Base-by-base conservation (phyloP, 2,113 vertebrate species). In the Neotragus pygmaeus region DNA sequence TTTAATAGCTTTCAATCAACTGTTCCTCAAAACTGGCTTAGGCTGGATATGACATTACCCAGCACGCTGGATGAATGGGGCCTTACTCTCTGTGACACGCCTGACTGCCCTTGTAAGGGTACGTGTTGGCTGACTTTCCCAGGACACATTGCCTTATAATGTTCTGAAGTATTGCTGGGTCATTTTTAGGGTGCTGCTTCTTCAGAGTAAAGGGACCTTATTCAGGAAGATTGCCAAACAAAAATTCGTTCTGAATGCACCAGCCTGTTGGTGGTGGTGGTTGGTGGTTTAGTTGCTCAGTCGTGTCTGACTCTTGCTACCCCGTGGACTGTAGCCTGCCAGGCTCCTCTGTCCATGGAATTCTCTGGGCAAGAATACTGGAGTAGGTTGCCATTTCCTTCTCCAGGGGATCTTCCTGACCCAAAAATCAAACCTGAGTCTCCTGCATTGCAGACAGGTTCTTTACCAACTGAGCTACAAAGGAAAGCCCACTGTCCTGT, bases 291-390 rank as follows among this genome's bases (percentile, higher is more conserved):
- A 70, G n/a, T 23, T 39, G 19, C 19, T 36, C 11, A 70, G 19
- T 39, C 5, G 1, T 36, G 66, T 70, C 66, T 70, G 66, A 23
- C n/a, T 36, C 66, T 70, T 70, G n/a, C n/a, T 10, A 70, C 66
- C n/a, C n/a, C 0, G 10, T 12, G 66, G 19, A 10, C n/a, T 21
- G 64, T 70, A 70, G 64, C 64, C 64, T 0, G 2, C n/a, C 66
- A 70, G n/a, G n/a, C n/a, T 70, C 66, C 66, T 39, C 66, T 39
- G 66, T 36, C 66, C 66, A 23, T 23, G 9, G 64, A 1, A 70
- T 70, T 70, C n/a, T 70, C 64, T 17, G 36, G n/a, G 64, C n/a
- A 36, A 70, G n/a, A 70, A 11, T 66, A 36, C 64, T 66, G 64
- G 33, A 36, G 33, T 36, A n/a, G 66, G 64, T 23, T 70, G 19